Percentiles rank a stretch among this genome's conserved stretches.
These are phyloP conservation scores for Puntigrus tetrazona DNA, from an alignment of 2,113 vertebrate genomes.

Conservation along the genomic window DNA sequence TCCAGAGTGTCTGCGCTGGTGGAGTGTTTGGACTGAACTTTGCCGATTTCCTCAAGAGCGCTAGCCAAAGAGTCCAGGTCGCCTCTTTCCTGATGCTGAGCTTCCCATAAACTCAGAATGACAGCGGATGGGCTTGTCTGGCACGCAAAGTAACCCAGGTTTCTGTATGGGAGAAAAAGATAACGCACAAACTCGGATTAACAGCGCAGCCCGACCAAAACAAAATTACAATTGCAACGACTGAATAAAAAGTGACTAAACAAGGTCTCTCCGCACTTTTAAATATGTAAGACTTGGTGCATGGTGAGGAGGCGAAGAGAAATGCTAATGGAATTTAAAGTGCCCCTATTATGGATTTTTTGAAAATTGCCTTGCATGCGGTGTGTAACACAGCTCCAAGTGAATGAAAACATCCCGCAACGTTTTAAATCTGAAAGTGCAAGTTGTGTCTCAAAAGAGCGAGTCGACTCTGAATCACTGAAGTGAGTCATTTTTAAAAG, in stretches of 20 bases:
- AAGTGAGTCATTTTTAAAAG: no score
- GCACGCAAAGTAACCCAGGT: slow-evolving; percentile 92
- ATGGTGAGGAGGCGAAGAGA: not conserved
- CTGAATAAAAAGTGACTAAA: not conserved
- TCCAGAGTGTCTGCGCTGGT: slow-evolving; percentile 76
- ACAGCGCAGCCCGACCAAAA: not conserved
- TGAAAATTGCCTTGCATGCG: no score
- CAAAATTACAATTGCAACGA: not conserved
- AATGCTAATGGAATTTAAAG: not conserved
- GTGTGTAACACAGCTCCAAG: no score
- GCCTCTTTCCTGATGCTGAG: slow-evolving; percentile 88
- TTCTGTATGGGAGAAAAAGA: slow-evolving; percentile 71
- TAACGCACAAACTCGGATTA: slow-evolving; percentile 64
- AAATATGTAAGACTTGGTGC: not conserved
- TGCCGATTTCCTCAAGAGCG: slow-evolving; percentile 94
- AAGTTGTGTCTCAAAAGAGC: no score
- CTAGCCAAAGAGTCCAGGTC: slow-evolving; percentile 96
- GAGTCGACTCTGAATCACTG: no score
- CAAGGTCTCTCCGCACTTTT: not conserved
- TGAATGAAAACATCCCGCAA: no score
- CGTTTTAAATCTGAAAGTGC: no score
- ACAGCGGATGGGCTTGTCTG: slow-evolving; percentile 91
- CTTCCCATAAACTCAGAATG: slow-evolving; percentile 97
- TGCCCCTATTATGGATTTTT: no score
- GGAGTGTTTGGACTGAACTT: slow-evolving; percentile 85